phyloP scores from a whole-genome alignment of 1,140 invertebrate species.

The Drosophila kepulauana region DNA sequence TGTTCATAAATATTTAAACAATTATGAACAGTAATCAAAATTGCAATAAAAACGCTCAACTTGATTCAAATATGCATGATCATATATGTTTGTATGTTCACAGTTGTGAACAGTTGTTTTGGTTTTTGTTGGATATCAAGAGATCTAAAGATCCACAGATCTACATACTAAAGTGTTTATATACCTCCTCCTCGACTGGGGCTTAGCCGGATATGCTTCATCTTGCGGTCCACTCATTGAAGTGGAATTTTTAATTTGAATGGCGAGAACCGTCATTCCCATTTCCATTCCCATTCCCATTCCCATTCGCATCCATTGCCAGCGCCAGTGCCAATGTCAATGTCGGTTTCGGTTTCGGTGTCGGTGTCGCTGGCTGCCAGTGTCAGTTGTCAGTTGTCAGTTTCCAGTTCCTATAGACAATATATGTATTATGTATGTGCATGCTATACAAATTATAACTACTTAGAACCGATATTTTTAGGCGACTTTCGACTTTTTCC shows the following conservation, averaged over 20 bases:
- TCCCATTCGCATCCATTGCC: constrained; percentile 49
- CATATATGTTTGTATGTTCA: background rate
- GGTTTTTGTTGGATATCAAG: background rate
- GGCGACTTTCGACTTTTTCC: constrained; percentile 8
- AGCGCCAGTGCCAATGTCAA: constrained; percentile 48
- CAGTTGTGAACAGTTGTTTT: background rate
- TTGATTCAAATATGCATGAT: constrained; percentile 20
- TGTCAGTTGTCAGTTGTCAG: background rate
- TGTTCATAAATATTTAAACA: constrained; percentile 14
- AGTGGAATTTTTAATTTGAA: constrained; percentile 77
- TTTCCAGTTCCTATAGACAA: constrained; percentile 7
- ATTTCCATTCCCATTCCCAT: constrained; percentile 49
- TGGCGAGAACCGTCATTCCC: constrained; percentile 33
- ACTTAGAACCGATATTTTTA: constrained; percentile 33
- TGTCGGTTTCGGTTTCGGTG: constrained; percentile 4
- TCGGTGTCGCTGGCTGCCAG: constrained; percentile 11
- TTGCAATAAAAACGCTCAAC: constrained; percentile 16
- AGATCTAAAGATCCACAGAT: constrained; percentile 21
- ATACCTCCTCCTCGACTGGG: constrained; percentile 46
- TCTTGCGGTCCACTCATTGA: constrained; percentile 69
- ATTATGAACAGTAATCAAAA: constrained; percentile 32
- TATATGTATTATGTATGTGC: constrained; percentile 16
- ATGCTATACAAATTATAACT: constrained; percentile 18
- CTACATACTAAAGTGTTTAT: constrained; percentile 27
- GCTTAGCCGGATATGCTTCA: constrained; percentile 76